These are phyloP conservation scores for Zosterops hypoxanthus DNA, from an alignment of 2,113 vertebrate species.

Conservation along the genomic window DNA sequence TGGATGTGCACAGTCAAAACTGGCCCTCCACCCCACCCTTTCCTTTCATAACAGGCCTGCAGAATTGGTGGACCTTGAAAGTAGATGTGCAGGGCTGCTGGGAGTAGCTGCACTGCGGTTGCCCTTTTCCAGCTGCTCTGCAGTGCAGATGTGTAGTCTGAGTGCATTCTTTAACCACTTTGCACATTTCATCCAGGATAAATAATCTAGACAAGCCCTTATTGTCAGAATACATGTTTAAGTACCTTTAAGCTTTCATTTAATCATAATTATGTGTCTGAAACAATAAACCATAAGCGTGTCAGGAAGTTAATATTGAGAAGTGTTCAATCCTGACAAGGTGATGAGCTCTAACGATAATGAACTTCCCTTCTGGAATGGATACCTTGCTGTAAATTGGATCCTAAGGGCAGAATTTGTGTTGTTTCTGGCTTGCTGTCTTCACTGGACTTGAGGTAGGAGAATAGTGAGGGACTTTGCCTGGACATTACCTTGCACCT, in stretches of 20 bases:
- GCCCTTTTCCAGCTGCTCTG: not conserved
- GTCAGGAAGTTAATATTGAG: not conserved
- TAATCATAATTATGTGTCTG: not conserved
- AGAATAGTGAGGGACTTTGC: constrained; percentile 25
- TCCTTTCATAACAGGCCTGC: not conserved
- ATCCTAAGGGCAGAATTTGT: not conserved
- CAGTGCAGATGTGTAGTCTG: not conserved
- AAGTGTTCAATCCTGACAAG: not conserved
- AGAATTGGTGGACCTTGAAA: constrained; percentile 5
- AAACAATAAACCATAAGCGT: not conserved
- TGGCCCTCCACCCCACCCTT: not conserved
- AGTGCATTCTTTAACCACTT: not conserved
- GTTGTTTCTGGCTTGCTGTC: not conserved
- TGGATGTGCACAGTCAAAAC: not conserved
- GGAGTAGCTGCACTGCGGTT: not conserved
- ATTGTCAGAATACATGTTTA: not conserved
- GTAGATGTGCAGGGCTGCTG: not conserved
- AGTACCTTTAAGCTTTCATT: constrained; percentile 8
- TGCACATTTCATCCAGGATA: not conserved
- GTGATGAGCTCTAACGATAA: not conserved
- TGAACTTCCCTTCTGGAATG: not conserved
- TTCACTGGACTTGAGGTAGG: not conserved
- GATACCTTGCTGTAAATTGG: not conserved
- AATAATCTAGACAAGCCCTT: not conserved
- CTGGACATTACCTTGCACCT: constrained; percentile 72